A percentile compares a stretch with the other conserved stretches of the same genome.
phyloP scores from a whole-genome alignment of 2,797 vertebrate genomes.

The Gymnopithys bicolor region DNA sequence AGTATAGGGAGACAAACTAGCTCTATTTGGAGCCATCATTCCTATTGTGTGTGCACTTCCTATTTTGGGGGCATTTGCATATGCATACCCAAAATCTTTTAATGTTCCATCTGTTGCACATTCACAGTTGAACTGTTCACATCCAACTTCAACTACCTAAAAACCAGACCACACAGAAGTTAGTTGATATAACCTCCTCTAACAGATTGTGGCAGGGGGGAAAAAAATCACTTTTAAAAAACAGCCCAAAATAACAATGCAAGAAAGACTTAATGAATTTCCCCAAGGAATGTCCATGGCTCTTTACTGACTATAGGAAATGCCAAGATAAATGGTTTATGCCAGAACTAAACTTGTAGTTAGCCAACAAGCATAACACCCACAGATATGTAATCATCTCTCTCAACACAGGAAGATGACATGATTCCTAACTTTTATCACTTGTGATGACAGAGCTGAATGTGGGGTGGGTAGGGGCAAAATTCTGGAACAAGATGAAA shows the following conservation, averaged over 20 bases:
- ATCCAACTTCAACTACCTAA: background rate
- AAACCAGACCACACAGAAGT: background rate
- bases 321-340: background rate
- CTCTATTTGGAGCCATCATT: background rate
- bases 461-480: background rate
- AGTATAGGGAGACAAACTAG: background rate
- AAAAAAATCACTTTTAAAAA: background rate
- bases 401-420: background rate
- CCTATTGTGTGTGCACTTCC: background rate
- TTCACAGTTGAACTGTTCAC: background rate
- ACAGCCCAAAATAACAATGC: background rate
- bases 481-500: background rate
- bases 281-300: background rate
- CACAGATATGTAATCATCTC: background rate
- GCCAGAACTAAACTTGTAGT: background rate
- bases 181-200: background rate
- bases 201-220: background rate
- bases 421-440: background rate
- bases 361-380: background rate
- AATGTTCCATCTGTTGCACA: accelerated
- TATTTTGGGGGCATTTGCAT: background rate
- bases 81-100: background rate
- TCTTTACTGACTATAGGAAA: background rate
- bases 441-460: background rate
- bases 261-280: background rate